Evolutionary conservation across 2,113 vertebrate genomes (phyloP), one percentile per base, ranked within the genome.

Genomic region (Neogobius melanostomus): DNA sequence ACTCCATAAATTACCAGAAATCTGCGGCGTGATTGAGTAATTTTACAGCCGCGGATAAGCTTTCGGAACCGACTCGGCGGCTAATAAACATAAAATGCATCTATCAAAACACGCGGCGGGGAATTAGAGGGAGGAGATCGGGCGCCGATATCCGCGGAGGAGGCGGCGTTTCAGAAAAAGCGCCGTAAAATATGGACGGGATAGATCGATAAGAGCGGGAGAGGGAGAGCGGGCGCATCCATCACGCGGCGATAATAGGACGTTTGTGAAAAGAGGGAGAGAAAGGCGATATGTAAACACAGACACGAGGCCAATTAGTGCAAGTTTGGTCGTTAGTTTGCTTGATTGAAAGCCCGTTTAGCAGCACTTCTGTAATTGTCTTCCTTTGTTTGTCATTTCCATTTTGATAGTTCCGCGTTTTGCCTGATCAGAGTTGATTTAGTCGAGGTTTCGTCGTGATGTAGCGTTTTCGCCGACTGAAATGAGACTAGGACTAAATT

Each of bases 41-140:
- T 61, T 61, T 61, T 61, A 61, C 59, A 61, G 36, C 36, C 7
- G 36, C 59, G 8, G 59, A 61, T 61, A 61, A 61, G 59, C 59
- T 44, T 4, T 5, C 36, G 2, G 59, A 61, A 42, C 36, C 7
- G 59, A n/a, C 36, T 61, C 59, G 59, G 0, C 14, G 43, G 59
- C 59, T 45, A 61, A 61, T 61, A 61, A 61, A 61, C 59, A 61
- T 61, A 61, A 61, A 61, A 61, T 16, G 15, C 42, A n/a, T 45
- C 59, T 61, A 61, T 61, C 59, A 61, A 44, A 61, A 61, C 28
- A 61, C 59, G 44, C 59, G 42, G 42, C 6, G 11, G 15, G n/a
- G 59, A 61, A 61, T 61, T 61, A 61, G 59, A 45, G 59, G 14
- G 59, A 61, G 36, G 36, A 61, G 59, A 61, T 61, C 14, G n/a